Conservation (phyloP, 2,797 vertebrate species). For the Kryptopterus vitreolus region DNA sequence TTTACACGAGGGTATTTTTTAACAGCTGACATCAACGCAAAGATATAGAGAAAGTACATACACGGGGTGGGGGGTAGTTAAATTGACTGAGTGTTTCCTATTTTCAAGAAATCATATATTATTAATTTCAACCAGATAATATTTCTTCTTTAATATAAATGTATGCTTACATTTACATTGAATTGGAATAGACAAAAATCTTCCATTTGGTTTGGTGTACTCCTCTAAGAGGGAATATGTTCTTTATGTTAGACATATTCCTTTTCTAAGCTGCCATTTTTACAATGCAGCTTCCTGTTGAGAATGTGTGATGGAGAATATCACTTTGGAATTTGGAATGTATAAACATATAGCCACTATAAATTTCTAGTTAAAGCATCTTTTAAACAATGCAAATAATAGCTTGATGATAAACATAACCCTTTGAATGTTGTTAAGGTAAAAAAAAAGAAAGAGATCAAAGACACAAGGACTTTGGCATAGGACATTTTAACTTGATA, state of each 20-base stretch:
- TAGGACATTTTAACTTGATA: not conserved
- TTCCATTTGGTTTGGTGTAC: not conserved
- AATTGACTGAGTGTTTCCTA: not conserved
- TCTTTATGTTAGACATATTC: no score
- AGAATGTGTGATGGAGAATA: not conserved
- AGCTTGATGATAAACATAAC: not conserved
- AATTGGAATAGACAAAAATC: no score
- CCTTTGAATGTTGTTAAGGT: not conserved
- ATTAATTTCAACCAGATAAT: not conserved
- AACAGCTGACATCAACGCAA: not conserved
- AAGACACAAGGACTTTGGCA: not conserved
- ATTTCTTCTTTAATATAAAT: not conserved
- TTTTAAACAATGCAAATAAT: no score
- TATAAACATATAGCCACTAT: not conserved
- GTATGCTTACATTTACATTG: not conserved
- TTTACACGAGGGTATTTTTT: not conserved
- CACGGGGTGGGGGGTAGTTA: not conserved
- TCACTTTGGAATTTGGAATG: not conserved
- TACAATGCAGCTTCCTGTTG: not conserved
- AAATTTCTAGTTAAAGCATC: no score
- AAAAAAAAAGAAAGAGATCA: not conserved
- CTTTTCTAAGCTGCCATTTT: not conserved
- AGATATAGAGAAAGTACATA: not conserved
- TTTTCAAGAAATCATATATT: not conserved
- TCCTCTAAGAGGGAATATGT: not conserved